Conservation (phyloP, 2,888 invertebrate genomes). For the Pterostichus niger region DNA sequence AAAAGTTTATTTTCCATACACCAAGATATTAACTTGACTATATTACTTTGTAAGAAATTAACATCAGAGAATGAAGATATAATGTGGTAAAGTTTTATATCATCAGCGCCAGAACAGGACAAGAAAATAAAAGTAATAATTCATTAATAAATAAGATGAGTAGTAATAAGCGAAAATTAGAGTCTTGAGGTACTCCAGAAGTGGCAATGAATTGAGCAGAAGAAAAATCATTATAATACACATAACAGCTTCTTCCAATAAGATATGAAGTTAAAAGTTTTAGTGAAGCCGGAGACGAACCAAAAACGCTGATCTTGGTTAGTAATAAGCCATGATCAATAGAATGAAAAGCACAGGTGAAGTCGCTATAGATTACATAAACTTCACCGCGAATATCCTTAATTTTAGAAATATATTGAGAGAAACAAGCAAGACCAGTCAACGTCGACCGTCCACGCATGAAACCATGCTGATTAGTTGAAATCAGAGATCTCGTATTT, state of each 20-base stretch:
- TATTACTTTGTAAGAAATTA: constrained; percentile 5
- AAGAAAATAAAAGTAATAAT: not conserved
- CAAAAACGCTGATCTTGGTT: not conserved
- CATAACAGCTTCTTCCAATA: not conserved
- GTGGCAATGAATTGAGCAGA: not conserved
- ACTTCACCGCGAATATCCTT: not conserved
- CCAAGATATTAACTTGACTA: not conserved
- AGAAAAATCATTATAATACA: constrained; percentile 10
- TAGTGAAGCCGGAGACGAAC: not conserved
- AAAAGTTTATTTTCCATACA: too few species aligned
- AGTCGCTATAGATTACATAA: not conserved
- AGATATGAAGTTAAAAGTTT: not conserved
- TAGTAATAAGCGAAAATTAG: not conserved
- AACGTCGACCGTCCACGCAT: not conserved
- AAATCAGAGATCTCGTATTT: too few species aligned
- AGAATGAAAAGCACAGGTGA: not conserved
- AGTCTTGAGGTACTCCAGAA: constrained; percentile 10
- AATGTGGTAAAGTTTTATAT: not conserved
- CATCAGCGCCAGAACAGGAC: constrained; percentile 5
- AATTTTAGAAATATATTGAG: not conserved
- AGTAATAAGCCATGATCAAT: not conserved
- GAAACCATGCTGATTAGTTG: too few species aligned
- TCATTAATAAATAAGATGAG: not conserved
- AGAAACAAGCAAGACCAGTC: not conserved
- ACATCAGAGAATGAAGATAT: not conserved